These are phyloP conservation scores for Cuniculus paca DNA, from an alignment of 2,797 vertebrate genomes.

Conservation along the genomic window DNA sequence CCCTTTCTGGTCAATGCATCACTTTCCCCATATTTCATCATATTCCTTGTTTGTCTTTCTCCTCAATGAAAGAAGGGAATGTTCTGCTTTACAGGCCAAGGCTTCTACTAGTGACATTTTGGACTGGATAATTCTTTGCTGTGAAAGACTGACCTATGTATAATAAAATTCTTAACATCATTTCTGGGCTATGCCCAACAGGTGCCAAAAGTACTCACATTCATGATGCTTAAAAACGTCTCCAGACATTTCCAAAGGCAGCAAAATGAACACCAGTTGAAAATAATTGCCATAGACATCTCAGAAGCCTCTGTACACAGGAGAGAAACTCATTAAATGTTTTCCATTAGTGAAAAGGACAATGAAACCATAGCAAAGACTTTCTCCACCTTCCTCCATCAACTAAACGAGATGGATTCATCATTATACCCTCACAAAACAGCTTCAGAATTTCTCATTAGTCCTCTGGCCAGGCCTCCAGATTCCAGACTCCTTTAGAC, in stretches of 20 bases:
- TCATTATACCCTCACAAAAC: slow-evolving; percentile 26
- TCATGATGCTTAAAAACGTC: background rate
- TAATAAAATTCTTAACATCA: background rate
- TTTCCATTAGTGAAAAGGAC: background rate
- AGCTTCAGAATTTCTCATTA: slow-evolving; percentile 49
- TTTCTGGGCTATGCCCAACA: background rate
- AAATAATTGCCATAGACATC: background rate
- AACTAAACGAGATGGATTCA: background rate
- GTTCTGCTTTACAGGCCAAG: background rate
- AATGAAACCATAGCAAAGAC: background rate
- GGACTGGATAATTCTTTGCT: background rate
- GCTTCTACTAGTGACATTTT: background rate
- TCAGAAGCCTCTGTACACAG: background rate
- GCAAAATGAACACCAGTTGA: background rate
- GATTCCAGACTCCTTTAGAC: slow-evolving; percentile 27
- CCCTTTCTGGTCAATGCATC: background rate
- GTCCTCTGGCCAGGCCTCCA: background rate
- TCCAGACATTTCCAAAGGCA: background rate
- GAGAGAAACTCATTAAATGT: background rate
- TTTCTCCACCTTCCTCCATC: background rate
- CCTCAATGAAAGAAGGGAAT: background rate
- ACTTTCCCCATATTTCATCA: background rate
- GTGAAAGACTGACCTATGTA: background rate
- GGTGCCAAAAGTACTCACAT: background rate
- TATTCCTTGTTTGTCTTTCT: background rate